Evolutionary conservation across 2,113 vertebrate species (phyloP).

Genomic region (Pituophis catenifer): DNA sequence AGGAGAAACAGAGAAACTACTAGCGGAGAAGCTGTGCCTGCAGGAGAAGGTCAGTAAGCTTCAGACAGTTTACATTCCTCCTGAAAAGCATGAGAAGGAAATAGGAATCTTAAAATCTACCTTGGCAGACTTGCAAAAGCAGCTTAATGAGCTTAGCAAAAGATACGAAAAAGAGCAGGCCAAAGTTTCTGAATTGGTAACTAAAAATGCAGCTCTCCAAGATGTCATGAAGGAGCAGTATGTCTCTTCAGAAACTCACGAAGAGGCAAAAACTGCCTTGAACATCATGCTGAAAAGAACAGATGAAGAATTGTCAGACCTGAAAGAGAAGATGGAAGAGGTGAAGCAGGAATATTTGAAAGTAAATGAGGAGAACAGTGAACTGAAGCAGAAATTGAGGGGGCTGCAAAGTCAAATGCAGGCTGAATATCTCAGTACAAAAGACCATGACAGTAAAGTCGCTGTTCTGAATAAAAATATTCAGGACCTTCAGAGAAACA

Average conservation of each 20-base stretch:
- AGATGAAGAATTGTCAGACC: constrained; percentile 71
- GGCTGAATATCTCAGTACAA: constrained; percentile 68
- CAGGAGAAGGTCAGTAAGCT: constrained; percentile 69
- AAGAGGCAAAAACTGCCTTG: constrained; percentile 73
- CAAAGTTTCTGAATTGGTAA: constrained; percentile 59
- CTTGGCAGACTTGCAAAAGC: constrained; percentile 68
- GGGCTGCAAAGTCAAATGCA: constrained; percentile 69
- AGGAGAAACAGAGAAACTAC: constrained; percentile 75
- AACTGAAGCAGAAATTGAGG: constrained; percentile 73
- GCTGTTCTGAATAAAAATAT: constrained; percentile 45
- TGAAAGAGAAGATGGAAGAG: constrained; percentile 70
- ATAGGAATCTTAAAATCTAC: constrained; percentile 66
- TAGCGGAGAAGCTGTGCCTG: constrained; percentile 72
- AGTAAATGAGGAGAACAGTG: constrained; percentile 77
- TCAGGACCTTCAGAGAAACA: constrained; percentile 45
- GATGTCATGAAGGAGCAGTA: constrained; percentile 73
- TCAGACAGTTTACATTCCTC: constrained; percentile 67
- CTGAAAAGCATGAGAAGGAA: constrained; percentile 75
- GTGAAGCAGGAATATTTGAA: constrained; percentile 70
- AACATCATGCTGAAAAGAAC: constrained; percentile 73
- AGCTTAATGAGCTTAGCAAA: constrained; percentile 71
- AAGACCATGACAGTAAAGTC: constrained; percentile 70
- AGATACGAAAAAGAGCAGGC: constrained; percentile 71
- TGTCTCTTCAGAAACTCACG: constrained; percentile 73
- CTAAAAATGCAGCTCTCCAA: constrained; percentile 75